A percentile compares a stretch with the other conserved stretches of the same genome.
These are phyloP conservation scores for Leptinotarsa lineolata DNA, from an alignment of 1,140 invertebrate species.

Conservation along the genomic window DNA sequence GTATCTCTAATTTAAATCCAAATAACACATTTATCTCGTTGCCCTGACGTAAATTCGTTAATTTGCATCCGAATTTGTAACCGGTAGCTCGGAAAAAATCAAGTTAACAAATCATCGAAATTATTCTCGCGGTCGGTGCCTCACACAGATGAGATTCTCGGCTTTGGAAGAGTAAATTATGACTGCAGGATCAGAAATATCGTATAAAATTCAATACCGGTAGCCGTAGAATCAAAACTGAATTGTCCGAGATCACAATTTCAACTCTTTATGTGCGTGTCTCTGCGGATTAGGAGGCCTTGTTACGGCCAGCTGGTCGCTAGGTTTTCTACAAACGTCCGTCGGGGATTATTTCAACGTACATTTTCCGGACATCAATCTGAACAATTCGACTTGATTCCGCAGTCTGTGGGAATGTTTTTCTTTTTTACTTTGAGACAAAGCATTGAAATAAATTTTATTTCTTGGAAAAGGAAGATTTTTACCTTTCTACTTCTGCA, in stretches of 20 bases:
- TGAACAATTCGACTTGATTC: background rate
- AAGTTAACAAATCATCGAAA: slow-evolving; percentile 35
- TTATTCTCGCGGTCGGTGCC: slow-evolving; percentile 24
- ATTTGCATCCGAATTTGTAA: slow-evolving; percentile 39
- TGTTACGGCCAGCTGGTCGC: slow-evolving; percentile 41
- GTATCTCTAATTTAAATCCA: slow-evolving; percentile 42
- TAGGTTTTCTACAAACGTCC: slow-evolving; percentile 35
- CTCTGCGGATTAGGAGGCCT: slow-evolving; percentile 40
- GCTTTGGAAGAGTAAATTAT: slow-evolving; percentile 22
- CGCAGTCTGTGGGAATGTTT: no score
- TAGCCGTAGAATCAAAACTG: slow-evolving; percentile 37
- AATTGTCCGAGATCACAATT: slow-evolving; percentile 44
- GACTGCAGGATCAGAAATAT: slow-evolving; percentile 3
- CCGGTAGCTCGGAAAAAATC: slow-evolving; percentile 34
- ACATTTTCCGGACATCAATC: slow-evolving; percentile 39
- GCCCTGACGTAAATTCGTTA: slow-evolving; percentile 41
- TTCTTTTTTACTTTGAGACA: no score
- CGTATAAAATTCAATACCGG: slow-evolving; percentile 44
- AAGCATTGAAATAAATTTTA: no score
- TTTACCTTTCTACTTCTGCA: no score
- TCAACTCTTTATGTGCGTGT: slow-evolving; percentile 47
- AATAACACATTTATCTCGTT: slow-evolving; percentile 42
- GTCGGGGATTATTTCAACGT: slow-evolving; percentile 43
- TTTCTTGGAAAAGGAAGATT: no score
- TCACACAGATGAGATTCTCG: slow-evolving; percentile 9